Evolutionary conservation across 2,888 invertebrate species (phyloP), one percentile per base, ranked within the genome.

Genomic region (Nasonia oneida): DNA sequence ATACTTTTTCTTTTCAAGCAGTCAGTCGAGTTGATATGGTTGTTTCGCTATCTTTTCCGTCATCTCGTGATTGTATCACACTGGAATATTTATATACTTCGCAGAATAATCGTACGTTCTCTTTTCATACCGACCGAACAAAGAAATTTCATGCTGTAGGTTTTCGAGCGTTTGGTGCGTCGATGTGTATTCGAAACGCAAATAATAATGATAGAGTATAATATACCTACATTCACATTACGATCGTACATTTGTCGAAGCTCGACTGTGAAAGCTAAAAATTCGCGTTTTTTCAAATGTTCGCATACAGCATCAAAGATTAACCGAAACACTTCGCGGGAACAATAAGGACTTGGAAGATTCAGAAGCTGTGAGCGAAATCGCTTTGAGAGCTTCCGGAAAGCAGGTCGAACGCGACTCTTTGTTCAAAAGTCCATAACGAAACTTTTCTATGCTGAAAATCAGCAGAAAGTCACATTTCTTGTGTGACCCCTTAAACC

Each of bases 401-500:
- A 37, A 37, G 37, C 37, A 37, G 37, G 37, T 37, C 37, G 37
- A n/a, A 47, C 42, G n/a, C 73, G 23, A 67, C 39, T 42, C 23
- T 73, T 73, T 73, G 73, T 73, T 73, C 37, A 42, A 42, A 42
- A 42, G 39, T 42, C 42, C 42, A 73, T n/a, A 42, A 42, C 10
- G 39, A 23, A 73, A 73, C 73, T 73, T 73, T 39, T 29, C 3
- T 73, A 42, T n/a, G 18, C 42, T 57, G 5, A 57, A 37, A 29
- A 18, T n/a, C 37, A 39, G 39, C n/a, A 39, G 33, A 71, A 42
- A 73, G n/a, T 47, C 39, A 23, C 42, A 67, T 67, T 73, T 73
- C 71, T 37, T 15, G 5, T 18, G 18, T 15, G 0, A 5, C 14
- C 5, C n/a, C 29, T 29, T 29, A 29, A 1, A 29, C 29, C 42